Percentiles rank a stretch among this genome's conserved stretches.
Evolutionary conservation across 2,888 invertebrate species (phyloP).

Genomic region (Cheilosia scutellata): DNA sequence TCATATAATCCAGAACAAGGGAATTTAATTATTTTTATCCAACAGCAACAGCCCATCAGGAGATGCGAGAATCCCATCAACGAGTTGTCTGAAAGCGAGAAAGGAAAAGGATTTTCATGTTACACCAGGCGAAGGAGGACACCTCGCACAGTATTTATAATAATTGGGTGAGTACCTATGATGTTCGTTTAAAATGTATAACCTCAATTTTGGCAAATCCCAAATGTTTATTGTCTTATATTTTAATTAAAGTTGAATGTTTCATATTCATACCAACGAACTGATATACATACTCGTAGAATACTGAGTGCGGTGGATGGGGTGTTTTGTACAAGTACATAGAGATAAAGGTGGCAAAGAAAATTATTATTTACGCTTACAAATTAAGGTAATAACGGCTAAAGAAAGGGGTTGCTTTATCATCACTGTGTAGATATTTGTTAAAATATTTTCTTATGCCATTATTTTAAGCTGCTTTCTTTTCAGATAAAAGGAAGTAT

Average conservation of each 20-base stretch:
- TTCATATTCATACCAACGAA: background rate
- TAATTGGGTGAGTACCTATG: constrained; percentile 55
- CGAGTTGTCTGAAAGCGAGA: constrained; percentile 20
- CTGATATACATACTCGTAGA: background rate
- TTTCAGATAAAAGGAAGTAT: constrained; percentile 31
- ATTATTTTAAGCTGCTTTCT: constrained; percentile 21
- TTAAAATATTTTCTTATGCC: constrained; percentile 3
- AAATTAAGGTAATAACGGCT: constrained; percentile 29
- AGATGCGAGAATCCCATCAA: background rate
- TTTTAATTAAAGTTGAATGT: constrained; percentile 61
- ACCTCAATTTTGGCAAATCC: constrained; percentile 54
- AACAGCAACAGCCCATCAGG: background rate
- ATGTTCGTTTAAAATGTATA: constrained; percentile 57
- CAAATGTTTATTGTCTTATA: constrained; percentile 57
- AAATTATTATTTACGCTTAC: constrained; percentile 50
- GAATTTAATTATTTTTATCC: constrained; percentile 68
- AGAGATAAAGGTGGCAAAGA: constrained; percentile 14
- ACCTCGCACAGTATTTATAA: constrained; percentile 21
- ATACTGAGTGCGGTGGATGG: background rate
- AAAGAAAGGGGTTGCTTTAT: constrained; percentile 3
- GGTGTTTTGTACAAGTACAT: background rate
- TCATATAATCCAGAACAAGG: constrained; percentile 39
- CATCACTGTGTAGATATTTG: background rate
- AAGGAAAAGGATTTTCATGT: constrained; percentile 71
- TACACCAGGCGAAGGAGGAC: constrained; percentile 32